phyloP scores from a whole-genome alignment of 1,140 invertebrate species.

The Lordiphosa mommai region DNA sequence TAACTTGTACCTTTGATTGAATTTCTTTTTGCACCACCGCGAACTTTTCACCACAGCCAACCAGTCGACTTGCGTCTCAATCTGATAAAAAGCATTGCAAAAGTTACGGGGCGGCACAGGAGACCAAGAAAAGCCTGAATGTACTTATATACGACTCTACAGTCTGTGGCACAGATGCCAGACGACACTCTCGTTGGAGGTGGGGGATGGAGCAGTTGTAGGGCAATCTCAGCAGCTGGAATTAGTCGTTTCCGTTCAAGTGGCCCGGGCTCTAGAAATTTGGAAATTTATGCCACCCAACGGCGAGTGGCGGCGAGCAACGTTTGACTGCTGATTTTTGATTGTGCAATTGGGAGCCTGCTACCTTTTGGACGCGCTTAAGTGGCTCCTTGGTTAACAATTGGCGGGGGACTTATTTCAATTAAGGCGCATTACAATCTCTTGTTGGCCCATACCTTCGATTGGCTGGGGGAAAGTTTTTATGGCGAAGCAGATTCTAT shows the following conservation, averaged over 20 bases:
- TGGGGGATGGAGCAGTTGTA: background rate
- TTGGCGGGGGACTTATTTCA: conserved; percentile 78
- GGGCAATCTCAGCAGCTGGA: conserved; percentile 64
- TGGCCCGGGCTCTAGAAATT: conserved; percentile 59
- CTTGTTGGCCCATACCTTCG: conserved; percentile 36
- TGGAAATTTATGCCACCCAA: conserved; percentile 71
- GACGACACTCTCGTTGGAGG: conserved; percentile 26
- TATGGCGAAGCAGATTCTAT: conserved; percentile 59
- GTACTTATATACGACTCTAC: conserved; percentile 22
- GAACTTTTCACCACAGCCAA: conserved; percentile 32
- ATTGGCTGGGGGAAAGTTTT: conserved; percentile 64
- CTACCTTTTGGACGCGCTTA: conserved; percentile 56
- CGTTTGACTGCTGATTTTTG: conserved; percentile 57
- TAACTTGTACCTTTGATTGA: conserved; percentile 78
- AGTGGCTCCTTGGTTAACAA: conserved; percentile 63
- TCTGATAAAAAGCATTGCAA: conserved; percentile 59
- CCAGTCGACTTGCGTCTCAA: conserved; percentile 35
- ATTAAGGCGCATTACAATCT: conserved; percentile 77
- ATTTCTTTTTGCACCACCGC: conserved; percentile 52
- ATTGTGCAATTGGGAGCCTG: conserved; percentile 72
- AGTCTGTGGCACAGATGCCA: conserved; percentile 61
- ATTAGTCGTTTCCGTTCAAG: conserved; percentile 73
- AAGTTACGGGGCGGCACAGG: conserved; percentile 18
- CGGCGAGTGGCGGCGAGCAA: conserved; percentile 4
- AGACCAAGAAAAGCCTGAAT: conserved; percentile 16